Base-by-base conservation (phyloP, 2,888 invertebrate species). In the Pogonocherus hispidulus region DNA sequence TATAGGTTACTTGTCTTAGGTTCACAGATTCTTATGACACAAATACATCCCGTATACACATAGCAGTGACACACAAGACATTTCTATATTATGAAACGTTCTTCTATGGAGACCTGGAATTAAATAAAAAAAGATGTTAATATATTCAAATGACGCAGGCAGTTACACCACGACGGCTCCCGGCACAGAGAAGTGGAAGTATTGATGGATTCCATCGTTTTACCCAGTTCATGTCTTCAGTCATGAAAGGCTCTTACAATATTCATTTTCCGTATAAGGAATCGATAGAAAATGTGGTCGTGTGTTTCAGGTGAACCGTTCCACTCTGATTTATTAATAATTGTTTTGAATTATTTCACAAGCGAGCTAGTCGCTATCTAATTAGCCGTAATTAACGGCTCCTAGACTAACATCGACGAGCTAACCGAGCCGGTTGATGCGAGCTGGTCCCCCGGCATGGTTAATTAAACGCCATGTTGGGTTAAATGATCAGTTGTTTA, bases 401-500 rank as follows among this genome's bases (percentile, higher is more conserved):
- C 69, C 60, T 69, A 69, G 68, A 54, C 63, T 55, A 69, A 71
- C 67, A 60, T 64, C 59, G 59, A 47, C 47, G 59, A 47, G 35
- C 47, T 46, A 47, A 59, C 59, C 46, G 11, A 44, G 23, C 23
- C 18, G 22, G 57, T 22, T 57, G 57, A 57, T 32, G 59, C 32
- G 59, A 59, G 59, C 16, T 59, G 54, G 63, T 55, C 44, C 54
- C 46, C 54, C 19, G 44, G 70, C 70, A 72, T 69, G 73, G 52
- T 75, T 77, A 77, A 77, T 77, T 77, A 76, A 77, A 77, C 67
- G 74, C 74, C 76, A 73, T 76, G 76, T 76, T 76, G 70, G 70
- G 72, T 74, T 77, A 76, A 78, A 71, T 70, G 76, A 79, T 79
- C 75, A 71, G 74, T 75, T 75, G 78, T 76, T 78, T 71, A 76